Percentiles rank a stretch among this genome's conserved stretches.
Conservation (phyloP, 2,888 invertebrate species). For the Ophioninae sp. region DNA sequence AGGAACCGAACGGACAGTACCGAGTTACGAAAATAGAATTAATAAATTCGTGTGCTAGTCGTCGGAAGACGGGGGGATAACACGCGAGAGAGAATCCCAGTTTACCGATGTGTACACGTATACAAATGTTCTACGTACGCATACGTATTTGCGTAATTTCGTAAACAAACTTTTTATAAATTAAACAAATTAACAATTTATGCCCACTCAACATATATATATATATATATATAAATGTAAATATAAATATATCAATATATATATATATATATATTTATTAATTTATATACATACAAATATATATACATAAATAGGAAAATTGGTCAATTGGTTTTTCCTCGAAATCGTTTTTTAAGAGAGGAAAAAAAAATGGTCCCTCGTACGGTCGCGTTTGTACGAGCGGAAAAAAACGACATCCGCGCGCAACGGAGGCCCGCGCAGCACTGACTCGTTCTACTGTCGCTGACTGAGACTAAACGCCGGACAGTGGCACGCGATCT, state of each 20-base stretch:
- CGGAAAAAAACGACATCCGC: slow-evolving; percentile 72
- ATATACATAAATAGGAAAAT: not conserved
- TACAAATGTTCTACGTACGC: slow-evolving; percentile 6
- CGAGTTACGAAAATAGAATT: slow-evolving; percentile 61
- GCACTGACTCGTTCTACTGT: slow-evolving; percentile 75
- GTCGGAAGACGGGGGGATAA: slow-evolving; percentile 20
- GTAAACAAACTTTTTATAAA: not conserved
- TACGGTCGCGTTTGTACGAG: slow-evolving; percentile 27
- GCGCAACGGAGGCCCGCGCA: slow-evolving; percentile 77
- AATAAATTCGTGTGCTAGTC: slow-evolving; percentile 55
- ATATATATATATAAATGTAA: slow-evolving; percentile 5
- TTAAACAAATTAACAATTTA: too few species aligned
- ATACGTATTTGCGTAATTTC: slow-evolving; percentile 6
- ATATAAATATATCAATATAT: slow-evolving; percentile 7
- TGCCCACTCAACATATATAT: not conserved
- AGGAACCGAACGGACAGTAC: not conserved
- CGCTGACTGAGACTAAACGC: slow-evolving; percentile 43
- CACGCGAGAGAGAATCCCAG: slow-evolving; percentile 32
- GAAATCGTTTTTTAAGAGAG: not conserved
- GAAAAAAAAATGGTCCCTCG: not conserved
- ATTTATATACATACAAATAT: not conserved
- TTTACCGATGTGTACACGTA: slow-evolving; percentile 16
- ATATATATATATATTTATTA: not conserved
- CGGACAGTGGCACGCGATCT: slow-evolving; percentile 57
- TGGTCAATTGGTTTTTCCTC: slow-evolving; percentile 4